Evolutionary conservation across 1,140 invertebrate species (phyloP).

Genomic region (Euschistus heros): DNA sequence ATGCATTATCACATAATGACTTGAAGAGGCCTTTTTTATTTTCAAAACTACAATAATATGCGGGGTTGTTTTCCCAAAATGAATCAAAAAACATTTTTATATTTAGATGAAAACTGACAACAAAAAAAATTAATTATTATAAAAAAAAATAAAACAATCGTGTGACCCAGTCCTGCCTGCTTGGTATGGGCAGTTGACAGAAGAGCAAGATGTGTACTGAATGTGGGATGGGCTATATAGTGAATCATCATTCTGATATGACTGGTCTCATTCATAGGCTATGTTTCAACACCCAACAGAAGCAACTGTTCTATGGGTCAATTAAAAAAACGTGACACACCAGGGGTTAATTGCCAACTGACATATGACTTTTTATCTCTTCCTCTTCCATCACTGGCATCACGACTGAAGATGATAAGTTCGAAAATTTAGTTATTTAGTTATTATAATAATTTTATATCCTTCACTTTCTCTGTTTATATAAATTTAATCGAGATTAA

Average conservation of each 20-base stretch:
- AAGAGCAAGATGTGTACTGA: neutral
- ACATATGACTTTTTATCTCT: neutral
- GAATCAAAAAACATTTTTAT: neutral
- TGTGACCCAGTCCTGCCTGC: neutral
- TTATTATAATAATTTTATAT: too few species aligned
- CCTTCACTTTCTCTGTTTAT: too few species aligned
- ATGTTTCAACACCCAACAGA: neutral
- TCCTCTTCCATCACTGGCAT: neutral
- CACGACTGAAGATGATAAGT: neutral
- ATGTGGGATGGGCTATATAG: neutral
- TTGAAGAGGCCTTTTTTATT: slow-evolving; percentile 13
- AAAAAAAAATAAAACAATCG: neutral
- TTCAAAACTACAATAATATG: slow-evolving; percentile 10
- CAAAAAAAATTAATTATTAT: neutral
- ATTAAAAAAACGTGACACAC: neutral
- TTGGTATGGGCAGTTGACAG: neutral
- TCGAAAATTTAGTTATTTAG: neutral
- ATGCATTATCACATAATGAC: slow-evolving; percentile 15
- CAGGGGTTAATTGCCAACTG: slow-evolving; percentile 10
- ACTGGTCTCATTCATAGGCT: slow-evolving; percentile 5
- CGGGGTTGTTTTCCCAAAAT: slow-evolving; percentile 17
- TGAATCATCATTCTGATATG: slow-evolving; percentile 9
- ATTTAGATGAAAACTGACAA: too few species aligned
- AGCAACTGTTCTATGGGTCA: neutral
- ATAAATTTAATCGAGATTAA: too few species aligned